Base-by-base conservation (phyloP, 1,140 invertebrate species). In the Coelopa frigida region DNA sequence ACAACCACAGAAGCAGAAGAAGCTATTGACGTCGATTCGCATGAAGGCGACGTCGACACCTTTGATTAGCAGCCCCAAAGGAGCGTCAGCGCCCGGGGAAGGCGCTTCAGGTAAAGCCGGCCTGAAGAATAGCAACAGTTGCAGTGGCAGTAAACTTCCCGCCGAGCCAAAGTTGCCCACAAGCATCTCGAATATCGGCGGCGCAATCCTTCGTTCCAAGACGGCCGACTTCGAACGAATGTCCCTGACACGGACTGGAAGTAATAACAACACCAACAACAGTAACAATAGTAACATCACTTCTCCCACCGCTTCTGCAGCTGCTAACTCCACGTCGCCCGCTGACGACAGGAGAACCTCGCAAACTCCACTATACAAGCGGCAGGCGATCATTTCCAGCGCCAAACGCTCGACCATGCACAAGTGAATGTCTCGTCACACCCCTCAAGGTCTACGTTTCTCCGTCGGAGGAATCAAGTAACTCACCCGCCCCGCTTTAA, bases 341-440 rank as follows among this genome's bases (percentile, higher is more conserved):
- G 26, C 21, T 12, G 10, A 20, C 17, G 27, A 42, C 31, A 27
- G 21, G 24, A 18, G 72, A 69, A 24, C 75, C 0, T 14, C 20
- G 18, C 2, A 11, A 76, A 17, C 75, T 87, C 3, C 88, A 87
- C 75, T 89, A 89, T 89, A 87, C 75, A 89, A 89, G 66, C 73
- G 86, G 33, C 78, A 83, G 39, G 85, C 89, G 64, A 70, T 89
- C 21, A 89, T 89, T 55, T 83, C 86, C 4, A 88, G 85, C 63
- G 81, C 56, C 10, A 55, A 50, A 21, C 46, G 44, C n/a, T n/a
- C n/a, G n/a, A n/a, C n/a, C n/a, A n/a, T n/a, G n/a, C n/a, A n/a
- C n/a, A n/a, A n/a, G n/a, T n/a, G n/a, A n/a, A n/a, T n/a, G n/a
- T n/a, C n/a, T n/a, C n/a, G n/a, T n/a, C n/a, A n/a, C n/a, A n/a